Conservation (phyloP, 2,113 vertebrate species). For the Malaclemys terrapin region DNA sequence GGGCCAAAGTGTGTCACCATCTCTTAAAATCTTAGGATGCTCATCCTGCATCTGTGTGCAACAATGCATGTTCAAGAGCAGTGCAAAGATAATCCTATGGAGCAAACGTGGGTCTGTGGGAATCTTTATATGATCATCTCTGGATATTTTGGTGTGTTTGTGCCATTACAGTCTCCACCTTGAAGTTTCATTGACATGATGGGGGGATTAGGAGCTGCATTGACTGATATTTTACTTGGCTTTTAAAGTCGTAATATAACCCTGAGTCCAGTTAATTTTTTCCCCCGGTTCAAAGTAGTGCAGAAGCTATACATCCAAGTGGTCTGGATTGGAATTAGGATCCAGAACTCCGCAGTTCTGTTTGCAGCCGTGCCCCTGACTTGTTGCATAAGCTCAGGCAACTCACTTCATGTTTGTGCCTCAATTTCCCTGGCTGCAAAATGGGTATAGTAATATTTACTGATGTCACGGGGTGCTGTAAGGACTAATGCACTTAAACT, state of each 20-base stretch:
- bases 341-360: neutral
- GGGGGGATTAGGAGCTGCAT: neutral
- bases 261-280: neutral
- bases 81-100: neutral
- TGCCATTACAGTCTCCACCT: neutral
- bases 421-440: neutral
- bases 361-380: neutral
- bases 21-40: neutral
- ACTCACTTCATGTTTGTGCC: neutral
- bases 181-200: neutral
- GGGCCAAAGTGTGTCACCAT: neutral
- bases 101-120: neutral
- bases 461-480: neutral
- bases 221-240: neutral
- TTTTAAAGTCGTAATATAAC: neutral
- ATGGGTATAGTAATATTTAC: neutral
- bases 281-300: neutral
- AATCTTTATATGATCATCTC: neutral
- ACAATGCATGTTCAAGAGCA: neutral
- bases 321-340: neutral
- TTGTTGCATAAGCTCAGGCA: neutral
- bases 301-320: neutral
- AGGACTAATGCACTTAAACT: neutral
- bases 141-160: neutral
- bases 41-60: neutral